Evolutionary conservation across 2,888 invertebrate species (phyloP), one percentile per base, ranked within the genome.

Genomic region (Cerastis rubricosa): DNA sequence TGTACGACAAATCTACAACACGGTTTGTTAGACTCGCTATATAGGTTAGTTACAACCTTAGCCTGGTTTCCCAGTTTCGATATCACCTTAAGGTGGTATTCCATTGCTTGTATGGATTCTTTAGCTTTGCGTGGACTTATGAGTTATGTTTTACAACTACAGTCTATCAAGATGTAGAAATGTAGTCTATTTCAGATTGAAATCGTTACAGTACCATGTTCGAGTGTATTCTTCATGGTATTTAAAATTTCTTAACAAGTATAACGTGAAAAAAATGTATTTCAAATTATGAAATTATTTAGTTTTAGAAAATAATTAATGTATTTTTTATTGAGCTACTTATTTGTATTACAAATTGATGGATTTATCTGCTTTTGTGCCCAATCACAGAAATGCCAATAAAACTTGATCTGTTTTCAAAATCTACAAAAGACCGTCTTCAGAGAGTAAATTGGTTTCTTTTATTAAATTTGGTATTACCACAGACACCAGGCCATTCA

Each of bases 21-120:
- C 19, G 74, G 11, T 76, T 80, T 88, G 78, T 88, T 81, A 76
- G 69, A 51, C 51, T 79, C 71, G 54, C 68, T 57, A 85, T 74
- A 68, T 83, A 63, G 70, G 76, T 69, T 71, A 71, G 61, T 76
- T 78, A 81, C 40, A 69, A 76, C 78, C 66, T 72, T 78, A 61
- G 49, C 69, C 68, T 74, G 25, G 64, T 75, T 84, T 86, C 71
- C 84, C 73, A 63, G 40, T 78, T 75, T 11, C 40, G 66, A 81
- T 72, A 66, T 74, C 74, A 63, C 64, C n/a, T 54, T 49, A 64
- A 45, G 59, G 70, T 66, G 14, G 17, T 63, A 51, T 63, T 74
- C n/a, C 22, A 45, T n/a, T 71, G 17, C 49, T 82, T 78, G 64
- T 66, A 67, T 72, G 59, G 43, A 29, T 75, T 74, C 59, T 49